Evolutionary conservation across 2,888 invertebrate species (phyloP).

Genomic region (Andrena hattorfiana): DNA sequence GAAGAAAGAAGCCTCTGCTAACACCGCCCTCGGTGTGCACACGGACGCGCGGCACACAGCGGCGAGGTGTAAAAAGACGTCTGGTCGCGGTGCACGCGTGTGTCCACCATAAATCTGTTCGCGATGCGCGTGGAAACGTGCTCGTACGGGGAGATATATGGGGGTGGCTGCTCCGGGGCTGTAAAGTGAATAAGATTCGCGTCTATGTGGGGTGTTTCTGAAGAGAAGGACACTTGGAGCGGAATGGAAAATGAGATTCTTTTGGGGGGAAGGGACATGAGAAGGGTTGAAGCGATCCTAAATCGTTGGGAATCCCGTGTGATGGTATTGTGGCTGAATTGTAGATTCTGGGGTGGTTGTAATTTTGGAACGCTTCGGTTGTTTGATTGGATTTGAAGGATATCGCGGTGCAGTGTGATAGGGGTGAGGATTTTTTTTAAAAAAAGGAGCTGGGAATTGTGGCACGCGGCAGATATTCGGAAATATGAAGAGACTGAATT

Average conservation of each 20-base stretch:
- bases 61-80: constrained; percentile 3
- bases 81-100: not conserved
- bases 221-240: not conserved
- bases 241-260: not conserved
- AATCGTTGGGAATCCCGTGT: too few relatives aligned
- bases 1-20: not conserved
- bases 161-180: not conserved
- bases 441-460: too few relatives aligned
- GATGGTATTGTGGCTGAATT: not conserved
- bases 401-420: too few relatives aligned
- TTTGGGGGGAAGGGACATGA: not conserved
- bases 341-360: not conserved
- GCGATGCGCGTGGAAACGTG: constrained; percentile 12
- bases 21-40: not conserved
- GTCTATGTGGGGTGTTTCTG: not conserved
- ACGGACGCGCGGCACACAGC: not conserved
- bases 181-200: constrained; percentile 11
- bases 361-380: not conserved
- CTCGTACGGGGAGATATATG: not conserved
- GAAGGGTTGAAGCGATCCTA: not conserved
- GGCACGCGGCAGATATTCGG: not conserved
- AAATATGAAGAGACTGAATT: not conserved
- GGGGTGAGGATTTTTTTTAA: too few relatives aligned
- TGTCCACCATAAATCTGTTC: constrained; percentile 42
- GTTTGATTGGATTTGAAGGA: too few relatives aligned